Evolutionary conservation across 2,888 invertebrate species (phyloP), one percentile per base, ranked within the genome.

Genomic region (Tiliacea aurago): DNA sequence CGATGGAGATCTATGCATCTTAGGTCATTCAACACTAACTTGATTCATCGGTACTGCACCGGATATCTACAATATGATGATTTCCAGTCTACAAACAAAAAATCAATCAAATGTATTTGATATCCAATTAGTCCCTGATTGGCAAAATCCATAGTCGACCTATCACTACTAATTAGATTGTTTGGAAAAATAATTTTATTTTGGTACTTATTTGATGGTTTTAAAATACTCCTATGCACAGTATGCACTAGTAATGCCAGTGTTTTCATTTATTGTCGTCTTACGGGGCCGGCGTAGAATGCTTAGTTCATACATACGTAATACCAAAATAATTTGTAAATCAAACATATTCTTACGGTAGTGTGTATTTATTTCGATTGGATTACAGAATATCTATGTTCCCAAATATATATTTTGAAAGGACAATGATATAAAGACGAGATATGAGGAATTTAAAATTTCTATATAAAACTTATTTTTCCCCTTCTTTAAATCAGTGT

Each of bases 61-160:
- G 28, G 47, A 20, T 70, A 70, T 56, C 28, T 41, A n/a, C n/a
- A 45, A 70, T 55, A 41, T 9, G 41, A 1, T 41, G 41, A 41
- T 9, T 37, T 37, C 41, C 41, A 41, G 41, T 41, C 41, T 37
- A 37, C 6, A 37, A 37, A 20, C 10, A 53, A 53, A 23, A 23
- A 23, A 1, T 15, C 53, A 23, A 37, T 37, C 37, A 37, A 33
- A 33, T 37, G 6, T 6, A 37, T 37, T 28, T 2, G 13, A 23
- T n/a, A 51, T 5, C 2, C 11, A n/a, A n/a, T n/a, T 51, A 53
- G 53, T 0, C 53, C n/a, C 55, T 56, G 18, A 18, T 28, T 56
- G 53, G 23, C 4, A 37, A 37, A 13, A 23, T 23, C n/a, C 51
- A 13, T 55, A 23, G 15, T 55, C 23, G 15, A 23, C 23, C 23